A percentile compares a stretch with the other conserved stretches of the same genome.
Evolutionary conservation across 2,797 vertebrate species (phyloP).

Genomic region (Coregonus suidteri): DNA sequence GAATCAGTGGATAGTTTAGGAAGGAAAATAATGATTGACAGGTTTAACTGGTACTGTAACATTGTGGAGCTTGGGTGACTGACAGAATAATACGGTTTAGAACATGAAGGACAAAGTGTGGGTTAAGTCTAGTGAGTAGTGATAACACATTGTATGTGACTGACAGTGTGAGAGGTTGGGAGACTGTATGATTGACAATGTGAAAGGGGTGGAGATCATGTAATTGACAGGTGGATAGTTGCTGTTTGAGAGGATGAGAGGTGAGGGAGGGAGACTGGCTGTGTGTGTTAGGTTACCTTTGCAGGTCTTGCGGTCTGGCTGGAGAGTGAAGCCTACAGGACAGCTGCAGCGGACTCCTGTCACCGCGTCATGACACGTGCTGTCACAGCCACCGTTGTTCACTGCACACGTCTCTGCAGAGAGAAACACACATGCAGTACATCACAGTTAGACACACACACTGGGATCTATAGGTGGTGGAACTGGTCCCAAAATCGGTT

Average conservation of each 20-base stretch:
- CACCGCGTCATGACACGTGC: slow-evolving; percentile 93
- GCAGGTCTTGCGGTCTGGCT: slow-evolving; percentile 94
- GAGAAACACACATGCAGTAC: slow-evolving; percentile 17
- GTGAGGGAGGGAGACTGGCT: not conserved
- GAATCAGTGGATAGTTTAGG: no score
- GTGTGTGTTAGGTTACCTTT: slow-evolving; percentile 80
- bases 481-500: not conserved
- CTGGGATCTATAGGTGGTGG: not conserved
- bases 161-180: slow-evolving; percentile 1
- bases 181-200: not conserved
- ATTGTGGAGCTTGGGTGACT: slow-evolving; percentile 24
- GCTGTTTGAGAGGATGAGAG: not conserved
- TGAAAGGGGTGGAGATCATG: not conserved
- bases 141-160: not conserved
- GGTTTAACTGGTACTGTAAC: slow-evolving; percentile 21
- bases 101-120: not conserved
- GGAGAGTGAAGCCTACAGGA: slow-evolving; percentile 95
- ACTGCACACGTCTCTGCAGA: slow-evolving; percentile 93
- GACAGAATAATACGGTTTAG: slow-evolving; percentile 20
- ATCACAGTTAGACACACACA: not conserved
- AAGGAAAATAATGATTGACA: not conserved
- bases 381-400: slow-evolving; percentile 98
- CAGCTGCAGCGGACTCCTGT: slow-evolving; percentile 97
- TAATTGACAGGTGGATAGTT: not conserved
- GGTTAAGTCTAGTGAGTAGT: not conserved